Evolutionary conservation across 2,113 vertebrate species (phyloP).

Genomic region (Ceratotherium simum): DNA sequence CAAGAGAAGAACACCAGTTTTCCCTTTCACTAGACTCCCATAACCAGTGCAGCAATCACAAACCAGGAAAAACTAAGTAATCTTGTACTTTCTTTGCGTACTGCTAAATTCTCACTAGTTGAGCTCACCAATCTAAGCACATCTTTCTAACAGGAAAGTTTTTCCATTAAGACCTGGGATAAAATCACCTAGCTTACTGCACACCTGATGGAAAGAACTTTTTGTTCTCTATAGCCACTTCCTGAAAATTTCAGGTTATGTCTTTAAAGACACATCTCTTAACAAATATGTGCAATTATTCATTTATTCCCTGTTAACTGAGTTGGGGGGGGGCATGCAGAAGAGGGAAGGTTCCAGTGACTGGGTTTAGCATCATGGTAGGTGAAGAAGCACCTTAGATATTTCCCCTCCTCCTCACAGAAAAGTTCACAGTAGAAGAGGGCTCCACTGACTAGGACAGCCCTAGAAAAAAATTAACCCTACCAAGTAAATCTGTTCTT

Average conservation of each 20-base stretch:
- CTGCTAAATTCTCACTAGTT: constrained; percentile 9
- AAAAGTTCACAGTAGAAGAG: constrained; percentile 48
- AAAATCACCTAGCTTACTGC: constrained; percentile 28
- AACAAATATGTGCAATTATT: background rate
- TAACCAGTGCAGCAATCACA: constrained; percentile 16
- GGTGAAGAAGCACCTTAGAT: constrained; percentile 39
- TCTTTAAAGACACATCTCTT: constrained; percentile 35
- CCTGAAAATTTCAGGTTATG: background rate
- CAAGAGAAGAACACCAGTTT: background rate
- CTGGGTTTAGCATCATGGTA: background rate
- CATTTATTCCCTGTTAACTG: constrained; percentile 9
- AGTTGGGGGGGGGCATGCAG: background rate
- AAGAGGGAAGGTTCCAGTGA: background rate
- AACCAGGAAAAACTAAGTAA: constrained; percentile 27
- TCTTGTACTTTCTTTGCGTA: background rate
- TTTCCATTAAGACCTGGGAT: background rate
- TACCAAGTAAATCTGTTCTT: constrained; percentile 59
- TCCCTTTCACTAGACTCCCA: background rate
- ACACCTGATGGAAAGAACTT: constrained; percentile 17
- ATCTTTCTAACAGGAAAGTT: background rate
- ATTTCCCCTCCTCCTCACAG: background rate
- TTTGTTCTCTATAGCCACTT: background rate
- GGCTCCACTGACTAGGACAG: background rate
- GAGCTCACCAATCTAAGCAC: constrained; percentile 24
- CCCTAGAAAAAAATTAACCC: background rate